Evolutionary conservation across 1,140 invertebrate species (phyloP), one percentile per base, ranked within the genome.

Genomic region (Laupala kohalensis): DNA sequence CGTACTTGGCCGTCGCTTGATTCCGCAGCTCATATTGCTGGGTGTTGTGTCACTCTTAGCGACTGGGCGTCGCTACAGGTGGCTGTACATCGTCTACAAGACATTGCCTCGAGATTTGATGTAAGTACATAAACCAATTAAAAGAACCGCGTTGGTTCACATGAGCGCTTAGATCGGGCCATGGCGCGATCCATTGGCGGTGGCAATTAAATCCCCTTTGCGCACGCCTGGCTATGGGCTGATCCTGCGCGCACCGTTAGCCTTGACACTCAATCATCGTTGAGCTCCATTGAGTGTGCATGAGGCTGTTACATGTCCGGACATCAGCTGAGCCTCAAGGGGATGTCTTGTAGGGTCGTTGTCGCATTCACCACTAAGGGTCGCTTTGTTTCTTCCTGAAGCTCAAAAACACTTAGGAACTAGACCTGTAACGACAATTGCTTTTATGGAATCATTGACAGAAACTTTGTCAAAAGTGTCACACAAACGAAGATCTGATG

Each of bases 81-180:
- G 70, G 70, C 30, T 71, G 12, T 71, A 71, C 70, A 71, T 71
- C 24, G 64, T 71, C 13, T 71, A 71, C 70, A 71, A 71, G 65
- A 69, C 70, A 13, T 63, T 71, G 23, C 70, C 70, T 5, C 64
- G 70, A n/a, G 70, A 71, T 71, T 23, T 67, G 23, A n/a, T 29
- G 70, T 71, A 64, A 71, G 70, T 70, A 26, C 12, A 69, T 23
- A 66, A 66, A n/a, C n/a, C n/a, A 66, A 66, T 9, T n/a, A n/a
- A n/a, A n/a, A n/a, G n/a, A n/a, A n/a, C n/a, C n/a, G n/a, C n/a
- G n/a, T n/a, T n/a, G n/a, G n/a, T n/a, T n/a, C n/a, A n/a, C n/a
- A n/a, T n/a, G n/a, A n/a, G n/a, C n/a, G n/a, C n/a, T n/a, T n/a
- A n/a, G n/a, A n/a, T n/a, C n/a, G n/a, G n/a, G n/a, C n/a, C n/a